Evolutionary conservation across 2,888 invertebrate genomes (phyloP).

Genomic region (Pseudococcus viburni): DNA sequence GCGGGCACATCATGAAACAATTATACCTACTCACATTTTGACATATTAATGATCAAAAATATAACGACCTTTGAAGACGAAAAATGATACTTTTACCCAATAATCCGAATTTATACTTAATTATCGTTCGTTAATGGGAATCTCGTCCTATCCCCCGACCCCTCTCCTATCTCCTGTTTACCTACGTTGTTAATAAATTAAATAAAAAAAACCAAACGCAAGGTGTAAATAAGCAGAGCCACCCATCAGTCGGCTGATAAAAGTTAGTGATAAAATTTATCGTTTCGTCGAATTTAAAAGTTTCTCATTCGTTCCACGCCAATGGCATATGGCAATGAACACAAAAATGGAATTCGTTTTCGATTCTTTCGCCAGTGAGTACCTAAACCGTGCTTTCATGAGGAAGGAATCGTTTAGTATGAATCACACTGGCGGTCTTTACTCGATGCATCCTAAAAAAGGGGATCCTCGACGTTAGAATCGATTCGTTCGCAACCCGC

Average conservation of each 20-base stretch:
- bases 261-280: slow-evolving; percentile 2
- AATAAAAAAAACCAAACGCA: not conserved
- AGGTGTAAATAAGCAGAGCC: not conserved
- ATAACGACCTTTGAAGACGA: not conserved
- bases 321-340: not conserved
- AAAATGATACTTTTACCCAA: not conserved
- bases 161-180: not conserved
- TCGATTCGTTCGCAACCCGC: slow-evolving; percentile 48
- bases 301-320: not conserved
- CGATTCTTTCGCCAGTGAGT: too few species aligned
- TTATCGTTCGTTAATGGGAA: not conserved
- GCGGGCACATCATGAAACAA: too few species aligned
- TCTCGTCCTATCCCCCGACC: not conserved
- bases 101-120: not conserved
- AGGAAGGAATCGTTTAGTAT: slow-evolving; percentile 8
- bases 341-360: not conserved
- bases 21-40: not conserved
- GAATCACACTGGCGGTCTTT: not conserved
- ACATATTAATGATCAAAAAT: not conserved
- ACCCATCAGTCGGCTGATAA: not conserved
- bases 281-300: slow-evolving; percentile 15
- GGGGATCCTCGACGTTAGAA: slow-evolving; percentile 37
- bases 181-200: slow-evolving; percentile 8
- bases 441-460: slow-evolving; percentile 44
- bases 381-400: too few species aligned